Conservation (phyloP, 2,888 invertebrate genomes). For the Teleogryllus oceanicus region DNA sequence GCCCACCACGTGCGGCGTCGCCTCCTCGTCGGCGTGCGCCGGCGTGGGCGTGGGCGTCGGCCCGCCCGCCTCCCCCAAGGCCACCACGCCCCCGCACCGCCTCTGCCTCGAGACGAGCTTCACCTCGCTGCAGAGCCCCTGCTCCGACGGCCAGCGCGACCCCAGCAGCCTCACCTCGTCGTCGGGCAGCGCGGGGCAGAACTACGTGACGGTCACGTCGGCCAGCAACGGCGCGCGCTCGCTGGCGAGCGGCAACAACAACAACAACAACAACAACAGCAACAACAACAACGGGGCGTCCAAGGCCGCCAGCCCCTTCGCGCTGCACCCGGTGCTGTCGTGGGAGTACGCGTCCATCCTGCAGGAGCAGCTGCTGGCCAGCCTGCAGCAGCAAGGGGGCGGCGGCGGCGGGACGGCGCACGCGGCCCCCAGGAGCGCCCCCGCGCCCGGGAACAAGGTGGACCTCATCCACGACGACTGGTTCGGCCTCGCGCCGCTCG, state of each 20-base stretch:
- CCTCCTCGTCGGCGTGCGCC: conserved; percentile 69
- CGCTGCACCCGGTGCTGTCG: conserved; percentile 41
- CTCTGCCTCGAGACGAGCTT: conserved; percentile 73
- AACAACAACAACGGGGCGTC: conserved; percentile 18
- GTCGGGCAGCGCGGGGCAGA: conserved; percentile 44
- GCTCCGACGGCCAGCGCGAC: conserved; percentile 35
- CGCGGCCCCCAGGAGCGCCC: neutral
- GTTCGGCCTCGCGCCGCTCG: conserved; percentile 70
- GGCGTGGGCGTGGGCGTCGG: conserved; percentile 66
- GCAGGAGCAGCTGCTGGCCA: conserved; percentile 38
- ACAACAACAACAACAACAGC: neutral
- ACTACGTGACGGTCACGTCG: neutral
- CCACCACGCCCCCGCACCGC: conserved; percentile 53
- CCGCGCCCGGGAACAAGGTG: neutral
- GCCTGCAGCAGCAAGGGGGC: conserved; percentile 21
- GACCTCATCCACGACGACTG: conserved; percentile 62
- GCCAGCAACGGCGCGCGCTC: conserved; percentile 40
- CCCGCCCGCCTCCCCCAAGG: conserved; percentile 53
- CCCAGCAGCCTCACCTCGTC: conserved; percentile 23
- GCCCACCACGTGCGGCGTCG: conserved; percentile 45
- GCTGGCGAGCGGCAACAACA: neutral
- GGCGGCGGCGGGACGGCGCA: neutral
- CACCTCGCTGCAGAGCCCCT: conserved; percentile 62
- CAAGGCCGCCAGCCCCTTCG: conserved; percentile 36
- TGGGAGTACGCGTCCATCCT: conserved; percentile 53